Evolutionary conservation across 1,140 invertebrate species (phyloP), one percentile per base, ranked within the genome.

Genomic region (Drosophila persimilis): DNA sequence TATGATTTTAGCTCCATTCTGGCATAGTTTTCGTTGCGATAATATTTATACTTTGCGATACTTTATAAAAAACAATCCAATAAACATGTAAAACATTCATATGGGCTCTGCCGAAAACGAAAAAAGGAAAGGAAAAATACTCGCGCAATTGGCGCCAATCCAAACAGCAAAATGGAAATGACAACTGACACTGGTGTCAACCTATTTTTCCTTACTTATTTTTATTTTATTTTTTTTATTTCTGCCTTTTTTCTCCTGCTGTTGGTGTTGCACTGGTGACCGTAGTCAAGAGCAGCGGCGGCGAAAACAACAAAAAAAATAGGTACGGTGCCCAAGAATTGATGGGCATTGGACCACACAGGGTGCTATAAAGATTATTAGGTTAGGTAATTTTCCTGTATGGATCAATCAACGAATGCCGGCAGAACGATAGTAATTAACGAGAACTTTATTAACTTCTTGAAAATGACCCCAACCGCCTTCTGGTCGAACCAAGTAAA

Each of bases 171-270:
- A 74, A 52, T 60, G 75, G 47, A 79, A 84, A 76, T 80, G 66
- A 53, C 80, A 85, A 73, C 62, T 76, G 71, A 84, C 76, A 85
- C 67, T 84, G 50, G 72, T 85, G 66, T 80, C 80, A 80, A 75
- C 43, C 57, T 62, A 65, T 69, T 76, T 83, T 69, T 59, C 24
- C 29, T 50, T 63, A 60, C 48, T 69, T 63, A 39, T 70, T 50
- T 41, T 54, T 41, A 15, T 15, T 15, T 15, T 15, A 29, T 54
- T 41, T 41, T 15, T 3, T 3, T 5, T 3, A 3, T 47, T 26
- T 55, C 62, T 53, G 48, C 48, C 43, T 48, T 41, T 61, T 63
- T 65, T 44, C 48, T 61, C 31, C 43, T 11, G 1, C 26, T 45
- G 31, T 47, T 53, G 17, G 13, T 61, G 55, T 63, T 65, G 54